phyloP scores from a whole-genome alignment of 1,140 invertebrate genomes.

The Hyposmocoma kahamanoa region DNA sequence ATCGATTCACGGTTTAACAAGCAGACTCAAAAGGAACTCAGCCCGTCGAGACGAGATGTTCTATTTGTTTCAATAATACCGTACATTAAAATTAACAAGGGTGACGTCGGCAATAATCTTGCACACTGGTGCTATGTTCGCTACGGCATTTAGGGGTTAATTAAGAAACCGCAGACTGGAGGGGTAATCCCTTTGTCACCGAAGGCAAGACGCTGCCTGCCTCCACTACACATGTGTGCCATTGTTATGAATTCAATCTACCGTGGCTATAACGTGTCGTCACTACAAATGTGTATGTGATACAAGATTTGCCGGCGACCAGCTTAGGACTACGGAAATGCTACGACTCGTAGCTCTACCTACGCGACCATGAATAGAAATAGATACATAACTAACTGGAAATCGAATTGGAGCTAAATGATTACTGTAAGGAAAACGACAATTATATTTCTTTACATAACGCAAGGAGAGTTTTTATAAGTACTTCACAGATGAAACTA shows the following conservation, averaged over 20 bases:
- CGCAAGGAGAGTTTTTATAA: too few species aligned
- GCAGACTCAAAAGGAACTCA: too few species aligned
- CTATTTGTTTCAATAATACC: slow-evolving; percentile 57
- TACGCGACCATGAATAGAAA: too few species aligned
- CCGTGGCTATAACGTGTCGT: not conserved
- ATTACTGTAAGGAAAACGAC: too few species aligned
- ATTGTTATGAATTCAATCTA: slow-evolving; percentile 10
- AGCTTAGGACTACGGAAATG: not conserved
- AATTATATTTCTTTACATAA: too few species aligned
- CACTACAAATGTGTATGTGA: too few species aligned
- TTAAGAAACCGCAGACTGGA: slow-evolving; percentile 59
- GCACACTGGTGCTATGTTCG: slow-evolving; percentile 35
- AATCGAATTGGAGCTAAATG: too few species aligned
- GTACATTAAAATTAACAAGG: slow-evolving; percentile 58
- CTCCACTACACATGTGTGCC: not conserved
- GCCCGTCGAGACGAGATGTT: slow-evolving; percentile 27
- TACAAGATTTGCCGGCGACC: too few species aligned
- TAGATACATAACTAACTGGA: too few species aligned
- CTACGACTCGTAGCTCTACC: too few species aligned
- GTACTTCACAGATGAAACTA: too few species aligned
- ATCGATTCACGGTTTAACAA: too few species aligned
- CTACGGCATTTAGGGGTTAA: slow-evolving; percentile 66
- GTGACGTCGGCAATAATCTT: slow-evolving; percentile 61
- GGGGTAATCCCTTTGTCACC: slow-evolving; percentile 59
- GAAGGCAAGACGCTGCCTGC: slow-evolving; percentile 32